Percentiles rank a stretch among this genome's conserved stretches.
These are phyloP conservation scores for Halocynthia aurantium DNA, from an alignment of 23 tunicate genomes.

Conservation along the genomic window DNA sequence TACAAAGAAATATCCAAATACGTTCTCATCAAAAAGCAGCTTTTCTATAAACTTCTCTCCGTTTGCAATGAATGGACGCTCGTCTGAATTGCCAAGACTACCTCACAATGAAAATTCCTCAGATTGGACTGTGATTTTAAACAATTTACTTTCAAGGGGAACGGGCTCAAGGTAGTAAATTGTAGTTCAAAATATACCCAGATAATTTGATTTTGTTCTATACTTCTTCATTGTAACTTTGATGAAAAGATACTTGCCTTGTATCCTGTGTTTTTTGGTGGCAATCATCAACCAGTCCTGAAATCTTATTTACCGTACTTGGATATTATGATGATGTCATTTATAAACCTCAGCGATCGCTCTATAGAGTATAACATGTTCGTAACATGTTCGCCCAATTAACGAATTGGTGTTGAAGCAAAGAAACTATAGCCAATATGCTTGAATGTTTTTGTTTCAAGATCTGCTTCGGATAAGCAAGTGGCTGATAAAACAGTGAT, in stretches of 20 bases:
- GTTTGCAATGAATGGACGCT: not conserved
- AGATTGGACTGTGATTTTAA: slow-evolving; percentile 13
- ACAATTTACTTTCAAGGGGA: not conserved
- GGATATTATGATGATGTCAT: no score
- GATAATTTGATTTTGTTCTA: not conserved
- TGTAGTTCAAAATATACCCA: not conserved
- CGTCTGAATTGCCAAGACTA: slow-evolving; percentile 7
- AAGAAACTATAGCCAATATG: no score
- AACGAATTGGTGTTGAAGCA: no score
- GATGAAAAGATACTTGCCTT: not conserved
- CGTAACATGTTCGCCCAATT: no score
- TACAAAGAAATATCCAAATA: not conserved
- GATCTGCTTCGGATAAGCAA: no score
- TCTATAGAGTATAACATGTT: no score
- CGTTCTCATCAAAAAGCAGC: slow-evolving; percentile 7
- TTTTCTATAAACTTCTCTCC: slow-evolving; percentile 10
- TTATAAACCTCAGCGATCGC: no score
- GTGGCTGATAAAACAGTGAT: no score
- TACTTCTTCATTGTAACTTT: not conserved
- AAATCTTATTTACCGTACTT: no score
- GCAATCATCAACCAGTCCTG: not conserved
- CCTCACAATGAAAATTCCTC: slow-evolving; percentile 22
- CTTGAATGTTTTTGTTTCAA: no score
- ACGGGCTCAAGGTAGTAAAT: slow-evolving; percentile 14
- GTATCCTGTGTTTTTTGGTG: not conserved